phyloP scores from a whole-genome alignment of 2,797 vertebrate genomes.

The Peromyscus eremicus region DNA sequence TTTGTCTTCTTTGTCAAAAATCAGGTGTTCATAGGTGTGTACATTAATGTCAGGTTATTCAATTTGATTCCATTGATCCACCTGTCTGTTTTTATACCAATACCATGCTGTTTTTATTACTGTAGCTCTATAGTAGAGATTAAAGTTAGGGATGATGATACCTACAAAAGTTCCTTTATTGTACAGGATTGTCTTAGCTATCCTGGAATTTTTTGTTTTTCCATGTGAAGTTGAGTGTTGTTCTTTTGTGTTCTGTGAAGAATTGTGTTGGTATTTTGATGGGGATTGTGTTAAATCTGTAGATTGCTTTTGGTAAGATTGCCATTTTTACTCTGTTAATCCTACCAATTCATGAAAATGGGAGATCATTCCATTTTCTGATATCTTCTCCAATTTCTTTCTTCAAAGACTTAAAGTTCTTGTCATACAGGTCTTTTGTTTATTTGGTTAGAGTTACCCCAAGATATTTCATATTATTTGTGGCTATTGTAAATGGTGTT shows the following conservation, averaged over 20 bases:
- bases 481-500: neutral
- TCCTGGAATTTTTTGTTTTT: neutral
- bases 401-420: too few species aligned
- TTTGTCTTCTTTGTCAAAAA: neutral
- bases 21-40: neutral
- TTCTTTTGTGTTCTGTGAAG: neutral
- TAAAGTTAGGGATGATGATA: neutral
- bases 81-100: neutral
- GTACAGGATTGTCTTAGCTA: neutral
- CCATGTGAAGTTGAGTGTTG: neutral
- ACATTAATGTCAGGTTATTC: too few species aligned
- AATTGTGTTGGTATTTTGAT: neutral
- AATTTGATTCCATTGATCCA: neutral
- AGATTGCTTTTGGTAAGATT: neutral
- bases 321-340: neutral
- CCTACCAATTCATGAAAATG: neutral
- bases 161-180: neutral
- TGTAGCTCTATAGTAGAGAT: neutral
- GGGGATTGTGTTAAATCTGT: neutral
- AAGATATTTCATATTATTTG: neutral
- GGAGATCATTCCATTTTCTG: neutral
- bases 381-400: too few species aligned
- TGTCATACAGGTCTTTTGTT: neutral
- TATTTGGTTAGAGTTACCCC: neutral
- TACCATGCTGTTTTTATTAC: neutral